Percentiles rank a stretch among this genome's conserved stretches.
Conservation (phyloP, 2,113 vertebrate genomes). For the Thomomys bottae region DNA sequence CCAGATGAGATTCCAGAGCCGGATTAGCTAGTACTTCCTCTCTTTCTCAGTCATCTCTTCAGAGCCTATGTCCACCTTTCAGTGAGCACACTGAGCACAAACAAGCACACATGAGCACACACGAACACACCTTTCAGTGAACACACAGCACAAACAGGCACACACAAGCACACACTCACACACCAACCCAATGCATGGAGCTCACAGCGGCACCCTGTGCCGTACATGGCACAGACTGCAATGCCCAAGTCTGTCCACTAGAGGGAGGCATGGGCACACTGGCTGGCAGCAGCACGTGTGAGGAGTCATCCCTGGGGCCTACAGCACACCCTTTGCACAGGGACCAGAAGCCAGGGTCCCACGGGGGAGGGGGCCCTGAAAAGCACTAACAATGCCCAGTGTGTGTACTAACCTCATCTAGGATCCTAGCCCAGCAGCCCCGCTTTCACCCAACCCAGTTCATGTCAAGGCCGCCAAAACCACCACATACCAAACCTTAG, state of each 20-base stretch:
- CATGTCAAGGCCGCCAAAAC: not conserved
- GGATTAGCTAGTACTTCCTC: not conserved
- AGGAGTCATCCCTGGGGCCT: fast-evolving
- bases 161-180: not conserved
- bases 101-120: not conserved
- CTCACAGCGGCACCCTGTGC: fast-evolving
- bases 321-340: not conserved
- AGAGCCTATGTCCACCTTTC: not conserved
- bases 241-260: not conserved
- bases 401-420: not conserved
- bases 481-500: fast-evolving
- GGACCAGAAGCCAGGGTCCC: not conserved
- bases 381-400: not conserved
- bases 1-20: not conserved
- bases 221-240: fast-evolving
- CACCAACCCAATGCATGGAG: not conserved
- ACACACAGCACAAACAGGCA: not conserved
- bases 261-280: fast-evolving
- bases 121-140: not conserved
- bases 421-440: not conserved
- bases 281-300: too few species aligned
- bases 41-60: not conserved
- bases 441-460: fast-evolving
- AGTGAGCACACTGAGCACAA: not conserved
- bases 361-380: not conserved